Base-by-base conservation (phyloP, 2,113 vertebrate species). In the Prinia subflava region DNA sequence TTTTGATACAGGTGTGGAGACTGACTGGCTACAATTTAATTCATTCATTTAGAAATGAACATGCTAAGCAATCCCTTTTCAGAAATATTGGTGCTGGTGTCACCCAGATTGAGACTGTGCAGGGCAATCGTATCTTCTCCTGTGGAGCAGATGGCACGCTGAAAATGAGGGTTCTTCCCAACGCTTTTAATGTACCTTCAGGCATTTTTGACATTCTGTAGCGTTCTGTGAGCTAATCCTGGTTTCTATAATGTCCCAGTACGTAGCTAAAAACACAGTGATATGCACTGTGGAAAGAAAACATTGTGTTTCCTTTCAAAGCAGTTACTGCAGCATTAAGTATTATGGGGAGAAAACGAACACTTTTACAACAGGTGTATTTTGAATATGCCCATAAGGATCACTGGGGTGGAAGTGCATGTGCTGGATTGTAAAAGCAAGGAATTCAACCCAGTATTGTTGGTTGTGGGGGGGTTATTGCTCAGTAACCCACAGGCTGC, bases 11-110 rank as follows among this genome's bases (percentile, higher is more conserved):
- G 99, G 99, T 99, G 59, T 99, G 99, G 99, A 98, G 99, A 96
- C 69, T 99, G 89, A 98, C 98, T 7, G 98, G 98, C 94, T 99
- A 99, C 31, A 98, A 99, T 25, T 98, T 99, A 79, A 99, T 99
- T 97, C 99, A 99, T 97, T 99, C 99, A 1, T 99, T 99, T 89
- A 99, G 99, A 98, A 98, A 95, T 0, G 99, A 99, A 80, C 99
- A 99, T 9, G 98, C 99, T 78, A 99, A 99, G 95, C 99, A 99
- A 97, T 99, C 99, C 86, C 99, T 99, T 96, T 99, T 99, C 98
- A 98, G 99, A 83, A 99, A 99, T 96, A 99, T 99, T 19, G 99
- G 99, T 39, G 98, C 99, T 15, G 99, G 99, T 4, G 99, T 99
- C 90, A 99, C 98, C 98, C 98, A 99, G 97, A 98, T 99, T 67